Percentiles rank a stretch among this genome's conserved stretches.
phyloP scores from a whole-genome alignment of 2,888 invertebrate species.

The Lycaena phlaeas region DNA sequence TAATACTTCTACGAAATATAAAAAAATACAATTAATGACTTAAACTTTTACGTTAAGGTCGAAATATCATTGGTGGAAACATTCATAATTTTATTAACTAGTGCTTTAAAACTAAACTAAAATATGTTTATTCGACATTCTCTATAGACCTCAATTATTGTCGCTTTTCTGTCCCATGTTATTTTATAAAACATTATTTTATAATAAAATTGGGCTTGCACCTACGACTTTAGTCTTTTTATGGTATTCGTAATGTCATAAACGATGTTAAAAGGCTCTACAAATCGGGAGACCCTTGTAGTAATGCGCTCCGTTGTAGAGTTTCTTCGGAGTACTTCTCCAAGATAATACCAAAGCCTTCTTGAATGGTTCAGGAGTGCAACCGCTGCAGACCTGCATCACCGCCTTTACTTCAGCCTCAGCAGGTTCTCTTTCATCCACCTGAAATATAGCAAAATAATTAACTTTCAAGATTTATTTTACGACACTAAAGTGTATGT shows the following conservation, averaged over 20 bases:
- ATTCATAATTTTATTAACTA: background rate
- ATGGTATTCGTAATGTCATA: background rate
- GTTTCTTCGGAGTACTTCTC: constrained; percentile 80
- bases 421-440: constrained; percentile 85
- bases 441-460: constrained; percentile 44
- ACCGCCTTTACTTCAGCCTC: constrained; percentile 87
- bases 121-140: too few relatives aligned
- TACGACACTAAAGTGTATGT: too few relatives aligned
- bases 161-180: constrained; percentile 1
- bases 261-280: constrained; percentile 66
- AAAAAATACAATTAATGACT: background rate
- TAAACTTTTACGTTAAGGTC: background rate
- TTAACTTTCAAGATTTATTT: constrained; percentile 18
- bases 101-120: background rate
- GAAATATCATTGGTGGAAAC: background rate
- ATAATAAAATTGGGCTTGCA: constrained; percentile 12
- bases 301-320: constrained; percentile 81
- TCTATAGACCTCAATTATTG: too few relatives aligned
- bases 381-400: constrained; percentile 84
- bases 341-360: constrained; percentile 85
- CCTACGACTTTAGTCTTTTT: background rate
- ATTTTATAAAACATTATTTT: constrained; percentile 9
- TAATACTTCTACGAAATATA: background rate
- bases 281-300: constrained; percentile 78
- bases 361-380: constrained; percentile 83